Evolutionary conservation across 2,113 vertebrate genomes (phyloP), one percentile per base, ranked within the genome.

Genomic region (Thryonomys swinderianus): DNA sequence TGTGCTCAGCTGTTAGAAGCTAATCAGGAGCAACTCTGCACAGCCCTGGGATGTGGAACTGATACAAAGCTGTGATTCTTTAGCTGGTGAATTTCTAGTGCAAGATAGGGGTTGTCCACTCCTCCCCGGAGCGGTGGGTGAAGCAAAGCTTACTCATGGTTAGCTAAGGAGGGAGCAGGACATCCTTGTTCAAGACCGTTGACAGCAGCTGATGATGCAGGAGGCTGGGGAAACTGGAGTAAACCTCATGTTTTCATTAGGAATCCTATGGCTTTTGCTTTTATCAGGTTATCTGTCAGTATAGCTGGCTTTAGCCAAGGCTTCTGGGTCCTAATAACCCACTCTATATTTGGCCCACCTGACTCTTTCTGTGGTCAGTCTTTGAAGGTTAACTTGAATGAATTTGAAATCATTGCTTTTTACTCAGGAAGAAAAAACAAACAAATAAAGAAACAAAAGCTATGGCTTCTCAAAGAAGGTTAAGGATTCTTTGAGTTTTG

Each of bases 21-120:
- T 83, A 95, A 96, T 90, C 94, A 96, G 92, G 55, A 92, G 83
- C 82, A 90, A 74, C 69, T 71, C 85, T 45, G 81, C 11, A 55
- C 45, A 86, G 74, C 40, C 12, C 85, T 67, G 88, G 88, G 55
- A 93, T 69, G 88, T 14, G 80, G n/a, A 62, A 57, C 92, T 79
- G 51, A 55, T 45, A 48, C 23, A 85, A 69, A 87, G 71, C 62
- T 82, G 7, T 18, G 62, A 80, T 91, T 96, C 88, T 61, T 76
- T 16, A 86, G 85, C 96, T 74, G 83, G 88, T 90, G 95, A 93
- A 96, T 97, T 95, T 96, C 92, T 67, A 91, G 40, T 1, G 13
- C 21, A 61, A 64, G 23, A 76, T 27, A 20, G 30, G 79, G 71
- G 37, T 94, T 78, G 73, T 51, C 37, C 23, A 13, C 57, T 59